Evolutionary conservation across 1,140 invertebrate species (phyloP), one percentile per base, ranked within the genome.

Genomic region (Antheraea mylitta): DNA sequence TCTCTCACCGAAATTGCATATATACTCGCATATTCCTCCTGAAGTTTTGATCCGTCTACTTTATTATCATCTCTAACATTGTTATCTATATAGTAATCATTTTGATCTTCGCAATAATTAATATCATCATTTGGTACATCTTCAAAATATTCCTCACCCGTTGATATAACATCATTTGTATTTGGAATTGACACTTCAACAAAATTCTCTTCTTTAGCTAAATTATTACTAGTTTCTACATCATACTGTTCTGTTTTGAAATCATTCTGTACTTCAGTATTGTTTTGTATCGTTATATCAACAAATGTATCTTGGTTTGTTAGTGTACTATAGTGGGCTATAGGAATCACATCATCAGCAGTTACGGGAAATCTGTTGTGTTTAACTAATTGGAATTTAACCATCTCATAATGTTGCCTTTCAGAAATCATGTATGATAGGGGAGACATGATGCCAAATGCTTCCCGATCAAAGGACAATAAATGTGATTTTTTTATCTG

Each of bases 1-100:
- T 91, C 89, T 66, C 85, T 83, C 10, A 76, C 75, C 10, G 81
- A 78, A 36, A 91, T 82, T 0, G 84, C 80, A 7, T 83, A 68
- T 67, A 90, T 73, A 10, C 61, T 82, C 9, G 86, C 89, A 79
- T 90, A 91, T 66, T 91, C 89, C 62, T 83, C 79, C 45, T 90
- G 79, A 18, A 88, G 70, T 62, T 79, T 81, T 42, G 77, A 76
- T 0, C 83, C 85, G 69, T 88, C 85, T 8, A 70, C 77, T 64
- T 81, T 73, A 48, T 76, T 67, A 2, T 70, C 60, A 60, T 71
- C 18, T 18, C 70, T 45, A 70, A 58, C 19, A 38, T 58, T 30
- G 1, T 66, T 69, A 64, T 77, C 71, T 11, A 66, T 62, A 68
- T 74, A 67, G 68, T 73, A 70, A 42, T 74, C 66, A 58, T 82